These are phyloP conservation scores for Helarctos malayanus DNA, from an alignment of 2,797 vertebrate genomes.

Conservation along the genomic window DNA sequence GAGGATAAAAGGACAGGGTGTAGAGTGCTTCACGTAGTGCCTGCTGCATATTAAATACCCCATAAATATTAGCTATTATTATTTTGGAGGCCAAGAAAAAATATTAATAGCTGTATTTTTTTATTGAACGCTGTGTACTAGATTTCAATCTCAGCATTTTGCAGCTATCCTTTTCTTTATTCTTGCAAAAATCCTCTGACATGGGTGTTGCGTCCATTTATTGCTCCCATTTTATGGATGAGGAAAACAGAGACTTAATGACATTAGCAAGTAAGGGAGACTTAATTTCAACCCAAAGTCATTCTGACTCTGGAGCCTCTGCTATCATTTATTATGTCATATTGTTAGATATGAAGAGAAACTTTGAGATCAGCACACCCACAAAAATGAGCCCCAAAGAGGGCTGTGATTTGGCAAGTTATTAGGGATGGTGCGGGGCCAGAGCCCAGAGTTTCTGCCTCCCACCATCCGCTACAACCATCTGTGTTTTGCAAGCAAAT, in stretches of 20 bases:
- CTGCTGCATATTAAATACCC: not conserved
- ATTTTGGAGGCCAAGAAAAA: not conserved
- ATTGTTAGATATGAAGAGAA: not conserved
- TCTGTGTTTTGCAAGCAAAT: not conserved
- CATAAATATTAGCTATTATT: not conserved
- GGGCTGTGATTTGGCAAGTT: not conserved
- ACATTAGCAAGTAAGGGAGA: not conserved
- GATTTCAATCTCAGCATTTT: conserved; percentile 20
- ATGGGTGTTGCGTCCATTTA: not conserved
- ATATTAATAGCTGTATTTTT: not conserved
- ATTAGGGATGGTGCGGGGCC: not conserved
- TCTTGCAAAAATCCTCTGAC: not conserved
- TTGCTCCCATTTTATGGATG: not conserved
- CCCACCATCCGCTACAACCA: not conserved
- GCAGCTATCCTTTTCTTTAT: not conserved
- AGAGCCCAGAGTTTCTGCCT: not conserved
- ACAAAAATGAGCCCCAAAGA: not conserved
- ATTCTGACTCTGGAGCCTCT: not conserved
- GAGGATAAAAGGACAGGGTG: not conserved
- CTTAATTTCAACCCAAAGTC: not conserved
- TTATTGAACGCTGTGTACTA: not conserved
- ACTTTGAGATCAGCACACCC: not conserved
- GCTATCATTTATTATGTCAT: not conserved
- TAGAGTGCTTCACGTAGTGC: not conserved
- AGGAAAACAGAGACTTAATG: not conserved